Evolutionary conservation across 2,113 vertebrate species (phyloP).

Genomic region (Clarias gariepinus): DNA sequence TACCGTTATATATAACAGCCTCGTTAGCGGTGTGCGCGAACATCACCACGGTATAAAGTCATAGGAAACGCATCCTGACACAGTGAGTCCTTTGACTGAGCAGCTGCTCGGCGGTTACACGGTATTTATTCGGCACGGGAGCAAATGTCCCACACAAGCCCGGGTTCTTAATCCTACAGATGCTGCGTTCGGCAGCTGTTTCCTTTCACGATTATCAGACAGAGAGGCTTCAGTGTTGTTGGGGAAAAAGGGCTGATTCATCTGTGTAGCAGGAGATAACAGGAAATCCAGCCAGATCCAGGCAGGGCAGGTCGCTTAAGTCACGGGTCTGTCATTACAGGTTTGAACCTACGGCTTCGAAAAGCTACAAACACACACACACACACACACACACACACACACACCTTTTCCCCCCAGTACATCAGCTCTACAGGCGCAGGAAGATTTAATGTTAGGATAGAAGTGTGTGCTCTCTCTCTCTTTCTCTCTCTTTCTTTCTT

Average conservation of each 20-base stretch:
- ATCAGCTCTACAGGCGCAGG: background rate
- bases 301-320: background rate
- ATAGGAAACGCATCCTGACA: background rate
- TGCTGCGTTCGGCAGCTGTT: slow-evolving; percentile 46
- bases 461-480: background rate
- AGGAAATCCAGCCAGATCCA: slow-evolving; percentile 35
- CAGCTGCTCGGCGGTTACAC: background rate
- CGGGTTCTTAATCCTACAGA: slow-evolving; percentile 40
- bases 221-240: slow-evolving; percentile 28
- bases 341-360: slow-evolving; percentile 12
- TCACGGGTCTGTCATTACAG: slow-evolving; percentile 28
- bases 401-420: background rate
- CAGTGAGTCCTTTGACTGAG: background rate
- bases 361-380: slow-evolving; percentile 18
- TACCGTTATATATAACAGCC: too few species aligned
- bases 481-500: background rate
- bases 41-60: background rate
- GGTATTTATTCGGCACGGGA: background rate
- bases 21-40: too few species aligned
- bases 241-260: slow-evolving; percentile 29
- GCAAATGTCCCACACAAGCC: slow-evolving; percentile 25
- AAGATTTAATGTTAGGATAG: background rate
- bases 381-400: background rate
- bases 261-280: slow-evolving; percentile 3
- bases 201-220: slow-evolving; percentile 37